phyloP scores from a whole-genome alignment of 1,140 invertebrate genomes.

The Nasonia giraulti region DNA sequence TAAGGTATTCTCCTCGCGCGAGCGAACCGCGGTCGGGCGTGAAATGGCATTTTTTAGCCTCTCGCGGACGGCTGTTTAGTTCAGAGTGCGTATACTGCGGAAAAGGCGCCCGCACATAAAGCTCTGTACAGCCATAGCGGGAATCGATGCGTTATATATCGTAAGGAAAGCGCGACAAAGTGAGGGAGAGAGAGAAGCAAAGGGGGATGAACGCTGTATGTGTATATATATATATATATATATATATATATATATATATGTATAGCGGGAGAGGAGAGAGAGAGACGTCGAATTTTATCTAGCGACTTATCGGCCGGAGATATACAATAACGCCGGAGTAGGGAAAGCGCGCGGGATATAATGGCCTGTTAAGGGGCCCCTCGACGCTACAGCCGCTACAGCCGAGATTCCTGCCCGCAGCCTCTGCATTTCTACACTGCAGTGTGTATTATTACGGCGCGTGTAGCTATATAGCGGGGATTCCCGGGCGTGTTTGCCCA shows the following conservation, averaged over 20 bases:
- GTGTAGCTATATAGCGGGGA: neutral
- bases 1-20: too few relatives aligned
- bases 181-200: conserved; percentile 38
- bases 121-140: neutral
- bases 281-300: conserved; percentile 61
- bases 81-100: neutral
- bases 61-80: too few relatives aligned
- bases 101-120: neutral
- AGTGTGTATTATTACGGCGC: neutral
- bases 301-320: conserved; percentile 61
- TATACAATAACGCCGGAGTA: conserved; percentile 60
- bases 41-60: too few relatives aligned
- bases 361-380: conserved; percentile 61
- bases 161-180: conserved; percentile 57
- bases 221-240: neutral
- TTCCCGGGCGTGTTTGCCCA: conserved; percentile 53
- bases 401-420: conserved; percentile 19
- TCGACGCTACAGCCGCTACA: neutral
- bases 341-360: conserved; percentile 58
- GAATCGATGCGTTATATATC: conserved; percentile 37
- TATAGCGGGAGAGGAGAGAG: conserved; percentile 34
- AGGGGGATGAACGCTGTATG: neutral
- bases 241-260: neutral
- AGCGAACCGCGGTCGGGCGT: too few relatives aligned
- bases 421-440: conserved; percentile 16